Evolutionary conservation across 2,888 invertebrate genomes (phyloP), one percentile per base, ranked within the genome.

Genomic region (Heteropelma amictum): DNA sequence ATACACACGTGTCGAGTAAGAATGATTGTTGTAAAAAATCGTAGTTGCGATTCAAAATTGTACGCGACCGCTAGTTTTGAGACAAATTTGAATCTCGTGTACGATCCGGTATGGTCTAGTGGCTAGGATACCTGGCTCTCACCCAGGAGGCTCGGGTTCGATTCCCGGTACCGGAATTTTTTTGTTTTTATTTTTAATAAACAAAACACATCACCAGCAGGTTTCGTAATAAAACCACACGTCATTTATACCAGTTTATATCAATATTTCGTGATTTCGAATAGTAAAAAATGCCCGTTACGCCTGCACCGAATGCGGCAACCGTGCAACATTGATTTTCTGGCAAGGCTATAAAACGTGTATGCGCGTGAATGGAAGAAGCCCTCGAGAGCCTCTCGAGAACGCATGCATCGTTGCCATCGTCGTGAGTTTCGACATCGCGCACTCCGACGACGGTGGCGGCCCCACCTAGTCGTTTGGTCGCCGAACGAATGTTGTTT

Each of bases 131-230:
- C 90, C 91, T 91, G 91, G 91, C 91, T 91, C 89, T 91, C 91
- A 91, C 91, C 91, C 91, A 91, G 91, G 91, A 91, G 91, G 91
- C 91, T 91, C 91, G 91, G 91, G 91, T 91, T 92, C 91, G 91
- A 91, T 91, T 91, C 91, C 91, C 91, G 91, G 91, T 91, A 91
- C 89, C 90, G 90, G 91, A 90, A 91, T 86, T 85, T 81, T 78
- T 75, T 63, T 53, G 30, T 23, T 51, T 33, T 0, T 23, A 45
- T 19, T 42, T 35, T 5, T 5, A 28, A 7, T n/a, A 5, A n/a
- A 45, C n/a, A 26, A 19, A 12, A 3, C n/a, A 1, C 10, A 12
- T 8, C 6, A 6, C 10, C 6, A 0, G n/a, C 8, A 0, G 3
- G 10, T 5, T 28, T 42, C n/a, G 2, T 19, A 10, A 33, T 3